Evolutionary conservation across 2,888 invertebrate species (phyloP).

Genomic region (Eupithecia dodoneata): DNA sequence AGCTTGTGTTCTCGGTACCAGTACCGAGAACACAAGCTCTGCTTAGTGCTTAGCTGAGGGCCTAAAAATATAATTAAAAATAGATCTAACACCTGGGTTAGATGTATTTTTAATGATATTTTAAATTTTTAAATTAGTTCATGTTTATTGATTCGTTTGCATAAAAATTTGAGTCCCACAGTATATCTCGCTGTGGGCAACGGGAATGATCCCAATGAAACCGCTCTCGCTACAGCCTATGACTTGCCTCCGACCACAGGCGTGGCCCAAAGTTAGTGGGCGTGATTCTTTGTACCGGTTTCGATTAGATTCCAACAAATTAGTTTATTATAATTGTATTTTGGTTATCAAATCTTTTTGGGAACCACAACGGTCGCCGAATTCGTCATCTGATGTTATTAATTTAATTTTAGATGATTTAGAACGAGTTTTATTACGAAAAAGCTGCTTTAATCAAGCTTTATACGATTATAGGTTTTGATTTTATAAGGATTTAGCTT

Average conservation of each 20-base stretch:
- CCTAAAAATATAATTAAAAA: no score
- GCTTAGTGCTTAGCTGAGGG: no score
- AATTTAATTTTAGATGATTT: conserved; percentile 35
- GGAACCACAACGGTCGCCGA: conserved; percentile 42
- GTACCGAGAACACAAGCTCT: no score
- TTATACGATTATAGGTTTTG: neutral
- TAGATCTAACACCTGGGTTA: no score
- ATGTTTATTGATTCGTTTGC: no score
- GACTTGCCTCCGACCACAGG: conserved; percentile 52
- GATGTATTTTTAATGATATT: no score
- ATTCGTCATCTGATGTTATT: conserved; percentile 35
- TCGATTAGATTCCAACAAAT: conserved; percentile 77
- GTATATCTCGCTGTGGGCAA: no score
- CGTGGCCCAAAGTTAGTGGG: conserved; percentile 63
- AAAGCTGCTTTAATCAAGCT: neutral
- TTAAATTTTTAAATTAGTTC: no score
- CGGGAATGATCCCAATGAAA: neutral
- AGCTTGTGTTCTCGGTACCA: no score
- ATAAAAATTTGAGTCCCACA: no score
- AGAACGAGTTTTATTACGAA: neutral
- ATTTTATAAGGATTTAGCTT: no score
- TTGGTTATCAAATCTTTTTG: conserved; percentile 60
- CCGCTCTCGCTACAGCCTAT: conserved; percentile 39
- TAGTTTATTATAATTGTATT: conserved; percentile 67
- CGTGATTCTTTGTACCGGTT: conserved; percentile 68